A percentile compares a stretch with the other conserved stretches of the same genome.
Conservation (phyloP, 2,797 vertebrate species). For the Sebastes jordani region DNA sequence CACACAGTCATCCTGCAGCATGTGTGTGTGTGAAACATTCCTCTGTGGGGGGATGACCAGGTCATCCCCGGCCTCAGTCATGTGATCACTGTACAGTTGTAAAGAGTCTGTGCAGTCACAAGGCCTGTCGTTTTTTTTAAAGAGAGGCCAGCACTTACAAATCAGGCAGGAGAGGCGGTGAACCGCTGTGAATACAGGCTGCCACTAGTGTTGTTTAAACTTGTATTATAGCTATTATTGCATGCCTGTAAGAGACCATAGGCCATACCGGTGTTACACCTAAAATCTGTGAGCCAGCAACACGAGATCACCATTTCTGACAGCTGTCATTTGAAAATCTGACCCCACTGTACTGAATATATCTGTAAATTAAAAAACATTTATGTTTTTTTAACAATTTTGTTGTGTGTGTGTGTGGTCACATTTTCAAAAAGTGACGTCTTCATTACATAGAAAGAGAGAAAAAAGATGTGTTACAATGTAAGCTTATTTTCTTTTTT, state of each 20-base stretch:
- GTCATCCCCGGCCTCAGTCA: constrained; percentile 2
- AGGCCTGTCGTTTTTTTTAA: background rate
- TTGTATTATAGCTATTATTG: background rate
- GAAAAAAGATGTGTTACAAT: background rate
- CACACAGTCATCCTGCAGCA: background rate
- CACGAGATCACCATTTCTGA: too few relatives aligned
- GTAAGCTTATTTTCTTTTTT: too few relatives aligned
- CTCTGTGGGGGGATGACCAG: background rate
- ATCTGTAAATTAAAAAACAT: too few relatives aligned
- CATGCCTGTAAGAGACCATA: background rate
- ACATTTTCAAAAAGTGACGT: background rate
- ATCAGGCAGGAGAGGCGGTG: background rate
- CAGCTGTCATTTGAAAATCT: too few relatives aligned
- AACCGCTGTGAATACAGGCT: background rate
- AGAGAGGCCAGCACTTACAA: background rate
- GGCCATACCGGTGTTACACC: too few relatives aligned
- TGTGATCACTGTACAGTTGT: constrained; percentile 25
- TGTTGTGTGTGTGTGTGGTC: too few relatives aligned
- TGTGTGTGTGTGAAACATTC: constrained; percentile 60
- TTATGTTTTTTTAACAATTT: too few relatives aligned
- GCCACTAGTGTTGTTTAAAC: background rate
- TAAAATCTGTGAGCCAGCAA: too few relatives aligned
- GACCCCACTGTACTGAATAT: too few relatives aligned
- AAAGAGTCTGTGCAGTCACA: background rate
- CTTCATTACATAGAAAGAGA: background rate